These are phyloP conservation scores for Rhyacichthys aspro DNA, from an alignment of 2,797 vertebrate genomes.

Conservation along the genomic window DNA sequence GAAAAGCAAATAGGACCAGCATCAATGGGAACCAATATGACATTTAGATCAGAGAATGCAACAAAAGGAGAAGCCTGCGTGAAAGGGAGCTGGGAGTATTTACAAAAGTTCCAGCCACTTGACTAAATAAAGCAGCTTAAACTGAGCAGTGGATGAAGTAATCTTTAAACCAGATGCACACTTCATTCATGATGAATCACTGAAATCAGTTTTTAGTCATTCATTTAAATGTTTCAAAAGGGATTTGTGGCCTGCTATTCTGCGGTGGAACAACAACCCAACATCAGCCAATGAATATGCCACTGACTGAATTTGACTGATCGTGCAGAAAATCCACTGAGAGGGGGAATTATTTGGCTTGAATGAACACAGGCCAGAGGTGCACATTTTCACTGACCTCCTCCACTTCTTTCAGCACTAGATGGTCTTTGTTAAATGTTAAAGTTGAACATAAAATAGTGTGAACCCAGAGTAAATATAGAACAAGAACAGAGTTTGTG, in stretches of 20 bases:
- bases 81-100: background rate
- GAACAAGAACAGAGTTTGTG: background rate
- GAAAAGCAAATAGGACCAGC: constrained; percentile 2
- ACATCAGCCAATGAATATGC: constrained; percentile 1
- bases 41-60: constrained; percentile 7
- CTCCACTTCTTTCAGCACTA: background rate
- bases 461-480: background rate
- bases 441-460: background rate
- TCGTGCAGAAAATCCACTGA: constrained; percentile 17
- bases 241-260: constrained; percentile 8
- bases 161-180: too few species aligned
- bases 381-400: constrained; percentile 44
- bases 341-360: constrained; percentile 22
- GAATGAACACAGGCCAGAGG: constrained; percentile 23
- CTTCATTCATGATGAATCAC: too few species aligned
- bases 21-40: constrained; percentile 5
- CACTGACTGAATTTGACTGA: constrained; percentile 21
- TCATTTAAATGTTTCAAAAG: constrained; percentile 8
- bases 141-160: too few species aligned
- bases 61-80: background rate
- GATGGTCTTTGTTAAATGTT: background rate
- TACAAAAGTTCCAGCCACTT: background rate
- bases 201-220: too few species aligned
- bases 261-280: background rate
- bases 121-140: background rate